Percentiles rank a stretch among this genome's conserved stretches.
phyloP scores from a whole-genome alignment of 2,797 vertebrate species.

The Eurystomus glaucurus region DNA sequence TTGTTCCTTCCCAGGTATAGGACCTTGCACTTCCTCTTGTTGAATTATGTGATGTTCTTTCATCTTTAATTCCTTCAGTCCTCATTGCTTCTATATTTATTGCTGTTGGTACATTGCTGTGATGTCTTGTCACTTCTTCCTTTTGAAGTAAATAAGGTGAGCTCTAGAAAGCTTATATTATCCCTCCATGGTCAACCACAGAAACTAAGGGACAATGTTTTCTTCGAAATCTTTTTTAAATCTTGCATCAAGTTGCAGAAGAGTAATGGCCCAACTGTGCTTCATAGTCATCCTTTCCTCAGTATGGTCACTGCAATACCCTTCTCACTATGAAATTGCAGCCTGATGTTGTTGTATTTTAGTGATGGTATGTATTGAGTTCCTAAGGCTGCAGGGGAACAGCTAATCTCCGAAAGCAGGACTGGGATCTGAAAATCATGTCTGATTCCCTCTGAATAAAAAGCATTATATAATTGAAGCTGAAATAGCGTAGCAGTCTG shows the following conservation, averaged over 20 bases:
- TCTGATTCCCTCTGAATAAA: not conserved
- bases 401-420: not conserved
- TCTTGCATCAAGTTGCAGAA: not conserved
- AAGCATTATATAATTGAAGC: not conserved
- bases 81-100: not conserved
- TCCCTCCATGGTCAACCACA: not conserved
- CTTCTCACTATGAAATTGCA: not conserved
- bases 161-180: not conserved
- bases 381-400: not conserved
- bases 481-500: not conserved
- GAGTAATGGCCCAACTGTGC: not conserved
- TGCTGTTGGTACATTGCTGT: not conserved
- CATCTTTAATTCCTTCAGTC: not conserved
- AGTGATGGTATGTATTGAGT: not conserved
- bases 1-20: not conserved
- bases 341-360: not conserved
- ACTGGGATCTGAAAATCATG: accelerated
- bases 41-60: not conserved
- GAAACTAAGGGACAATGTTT: not conserved
- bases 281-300: not conserved
- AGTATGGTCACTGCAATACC: not conserved
- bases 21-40: not conserved
- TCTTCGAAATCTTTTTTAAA: not conserved
- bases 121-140: not conserved
- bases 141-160: not conserved